Evolutionary conservation across 2,113 vertebrate species (phyloP), one percentile per base, ranked within the genome.

Genomic region (Aythya baeri): DNA sequence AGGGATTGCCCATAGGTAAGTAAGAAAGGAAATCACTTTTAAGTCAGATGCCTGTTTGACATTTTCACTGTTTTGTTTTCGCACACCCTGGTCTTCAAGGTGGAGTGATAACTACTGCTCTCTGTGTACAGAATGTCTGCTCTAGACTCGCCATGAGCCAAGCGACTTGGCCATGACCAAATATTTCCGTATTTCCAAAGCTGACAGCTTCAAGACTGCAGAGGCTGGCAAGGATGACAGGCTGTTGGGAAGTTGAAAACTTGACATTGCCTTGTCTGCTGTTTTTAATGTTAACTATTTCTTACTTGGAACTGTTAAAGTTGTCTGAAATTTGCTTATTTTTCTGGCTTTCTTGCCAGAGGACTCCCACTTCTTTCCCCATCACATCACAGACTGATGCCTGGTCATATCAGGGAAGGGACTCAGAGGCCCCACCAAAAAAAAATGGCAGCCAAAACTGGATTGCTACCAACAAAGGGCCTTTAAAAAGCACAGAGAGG

Each of bases 201-300:
- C 5, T 85, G 65, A 79, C 29, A 79, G 63, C 81, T 89, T 93
- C 66, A 75, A 49, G 66, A 50, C 34, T 70, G 77, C 68, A 70
- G 80, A 88, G 68, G 20, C 71, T 92, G 25, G 8, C 77, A 41
- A 83, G 80, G 59, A 61, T 52, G 32, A 34, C 36, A 70, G 27
- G 36, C 32, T 11, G 27, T 11, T 74, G 71, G 62, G 57, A 92
- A 66, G 31, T n/a, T 91, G 46, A 94, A 94, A 83, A 81, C 17
- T 43, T 81, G 18, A 9, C 44, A 44, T 15, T 3, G 6, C 20
- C 25, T 6, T 2, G 18, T 86, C 38, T 86, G 50, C 63, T 91
- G 62, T 36, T 92, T 84, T 91, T 77, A 68, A 83, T 41, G 55
- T 89, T 83, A 76, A 84, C 25, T 89, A 2, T 89, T 91, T 92